phyloP scores from a whole-genome alignment of 2,888 invertebrate genomes.

The Caenorhabditis zanzibari region DNA sequence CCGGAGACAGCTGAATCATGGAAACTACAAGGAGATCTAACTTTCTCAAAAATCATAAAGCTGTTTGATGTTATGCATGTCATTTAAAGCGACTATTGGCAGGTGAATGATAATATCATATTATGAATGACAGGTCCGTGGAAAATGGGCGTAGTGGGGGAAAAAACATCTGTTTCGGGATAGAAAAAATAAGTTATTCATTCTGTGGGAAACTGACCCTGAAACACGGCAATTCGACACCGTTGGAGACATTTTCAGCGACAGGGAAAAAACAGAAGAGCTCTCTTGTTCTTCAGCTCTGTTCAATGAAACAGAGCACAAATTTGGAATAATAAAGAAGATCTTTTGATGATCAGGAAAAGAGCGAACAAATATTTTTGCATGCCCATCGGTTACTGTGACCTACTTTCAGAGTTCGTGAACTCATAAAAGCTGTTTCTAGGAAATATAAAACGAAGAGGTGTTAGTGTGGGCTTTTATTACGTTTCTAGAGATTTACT shows the following conservation, averaged over 20 bases:
- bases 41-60: constrained; percentile 4
- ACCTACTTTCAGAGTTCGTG: too few relatives aligned
- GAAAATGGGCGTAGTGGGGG: constrained; percentile 12
- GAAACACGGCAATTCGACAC: constrained; percentile 22
- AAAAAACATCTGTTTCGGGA: constrained; percentile 32
- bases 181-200: constrained; percentile 37
- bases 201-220: constrained; percentile 19
- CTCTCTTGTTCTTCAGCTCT: background rate
- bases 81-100: constrained; percentile 26
- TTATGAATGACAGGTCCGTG: constrained; percentile 32
- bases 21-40: constrained; percentile 2
- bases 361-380: too few relatives aligned
- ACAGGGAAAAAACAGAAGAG: background rate
- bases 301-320: background rate
- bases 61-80: constrained; percentile 11
- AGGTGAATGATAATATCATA: constrained; percentile 39
- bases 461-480: too few relatives aligned
- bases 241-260: too few relatives aligned
- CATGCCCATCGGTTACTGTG: too few relatives aligned
- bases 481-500: too few relatives aligned
- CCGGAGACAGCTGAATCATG: background rate
- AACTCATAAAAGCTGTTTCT: too few relatives aligned
- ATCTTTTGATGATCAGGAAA: too few relatives aligned
- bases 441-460: too few relatives aligned
- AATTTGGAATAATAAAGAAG: background rate